phyloP scores from a whole-genome alignment of 1,140 invertebrate species.

The Acromyrmex echinatior region DNA sequence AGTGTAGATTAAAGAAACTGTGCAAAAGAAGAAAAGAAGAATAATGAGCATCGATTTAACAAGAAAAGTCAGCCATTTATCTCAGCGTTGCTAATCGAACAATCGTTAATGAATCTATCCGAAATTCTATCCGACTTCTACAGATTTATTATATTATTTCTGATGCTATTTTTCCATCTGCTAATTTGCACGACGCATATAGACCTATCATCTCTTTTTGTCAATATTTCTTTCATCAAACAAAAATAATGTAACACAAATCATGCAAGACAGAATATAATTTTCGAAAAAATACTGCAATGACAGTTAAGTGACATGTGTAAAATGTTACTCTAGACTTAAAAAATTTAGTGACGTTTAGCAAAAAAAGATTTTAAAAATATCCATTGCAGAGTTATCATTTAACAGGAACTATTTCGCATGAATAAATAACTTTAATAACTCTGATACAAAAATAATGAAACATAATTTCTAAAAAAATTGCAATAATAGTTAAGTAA shows the following conservation, averaged over 20 bases:
- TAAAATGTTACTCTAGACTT: not conserved
- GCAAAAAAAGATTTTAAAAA: not conserved
- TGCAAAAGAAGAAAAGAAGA: not conserved
- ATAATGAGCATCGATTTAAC: conserved; percentile 21
- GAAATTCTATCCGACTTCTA: conserved; percentile 15
- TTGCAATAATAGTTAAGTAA: not conserved
- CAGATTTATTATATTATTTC: conserved; percentile 31
- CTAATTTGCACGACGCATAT: not conserved
- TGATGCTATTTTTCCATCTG: not conserved
- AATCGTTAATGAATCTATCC: conserved; percentile 1
- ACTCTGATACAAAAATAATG: too few species aligned
- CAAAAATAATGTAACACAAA: conserved; percentile 13
- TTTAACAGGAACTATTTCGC: too few species aligned
- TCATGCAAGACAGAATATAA: not conserved
- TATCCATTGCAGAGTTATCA: too few species aligned
- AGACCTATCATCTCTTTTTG: not conserved
- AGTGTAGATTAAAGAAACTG: not conserved
- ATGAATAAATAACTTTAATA: too few species aligned
- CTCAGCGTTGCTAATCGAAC: not conserved
- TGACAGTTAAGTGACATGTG: not conserved
- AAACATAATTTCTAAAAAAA: too few species aligned
- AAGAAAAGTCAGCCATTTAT: conserved; percentile 31
- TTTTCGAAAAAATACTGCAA: not conserved
- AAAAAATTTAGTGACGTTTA: not conserved
- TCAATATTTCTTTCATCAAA: not conserved